Evolutionary conservation across 2,888 invertebrate species (phyloP).

Genomic region (Nemoura dubitans): DNA sequence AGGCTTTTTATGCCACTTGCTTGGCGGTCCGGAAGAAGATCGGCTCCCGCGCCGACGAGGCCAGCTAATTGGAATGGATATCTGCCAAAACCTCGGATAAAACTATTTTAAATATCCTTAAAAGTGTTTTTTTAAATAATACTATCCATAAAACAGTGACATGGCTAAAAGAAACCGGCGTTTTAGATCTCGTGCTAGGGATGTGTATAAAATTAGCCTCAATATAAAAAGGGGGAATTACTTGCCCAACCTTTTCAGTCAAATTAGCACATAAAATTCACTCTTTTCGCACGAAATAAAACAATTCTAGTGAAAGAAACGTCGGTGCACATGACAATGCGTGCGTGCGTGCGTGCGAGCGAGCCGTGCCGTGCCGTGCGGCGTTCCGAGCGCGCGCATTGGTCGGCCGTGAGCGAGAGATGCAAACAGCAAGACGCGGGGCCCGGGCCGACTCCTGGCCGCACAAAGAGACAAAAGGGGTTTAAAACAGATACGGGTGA

Average conservation of each 20-base stretch:
- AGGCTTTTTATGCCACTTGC: constrained; percentile 35
- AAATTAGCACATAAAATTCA: background rate
- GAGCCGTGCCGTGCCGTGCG: too few relatives aligned
- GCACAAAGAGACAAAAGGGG: constrained; percentile 17
- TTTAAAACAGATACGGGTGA: constrained; percentile 21
- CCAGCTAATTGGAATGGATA: constrained; percentile 27
- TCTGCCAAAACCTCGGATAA: background rate
- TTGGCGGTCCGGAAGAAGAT: background rate
- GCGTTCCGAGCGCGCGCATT: background rate
- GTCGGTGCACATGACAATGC: background rate
- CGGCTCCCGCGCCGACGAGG: background rate
- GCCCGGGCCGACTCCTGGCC: background rate
- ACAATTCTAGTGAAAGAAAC: background rate
- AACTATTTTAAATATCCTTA: background rate
- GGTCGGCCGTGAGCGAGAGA: background rate
- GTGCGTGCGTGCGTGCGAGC: background rate
- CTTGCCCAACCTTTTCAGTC: too few relatives aligned
- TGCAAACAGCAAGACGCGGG: background rate
- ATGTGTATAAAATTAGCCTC: too few relatives aligned
- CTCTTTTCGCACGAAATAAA: background rate
- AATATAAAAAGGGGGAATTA: too few relatives aligned
- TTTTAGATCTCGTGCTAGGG: too few relatives aligned
- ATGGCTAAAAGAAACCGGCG: too few relatives aligned
- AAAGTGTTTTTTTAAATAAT: background rate
- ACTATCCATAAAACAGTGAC: background rate